These are phyloP conservation scores for Emydocephalus ijimae DNA, from an alignment of 2,113 vertebrate genomes.

Conservation along the genomic window DNA sequence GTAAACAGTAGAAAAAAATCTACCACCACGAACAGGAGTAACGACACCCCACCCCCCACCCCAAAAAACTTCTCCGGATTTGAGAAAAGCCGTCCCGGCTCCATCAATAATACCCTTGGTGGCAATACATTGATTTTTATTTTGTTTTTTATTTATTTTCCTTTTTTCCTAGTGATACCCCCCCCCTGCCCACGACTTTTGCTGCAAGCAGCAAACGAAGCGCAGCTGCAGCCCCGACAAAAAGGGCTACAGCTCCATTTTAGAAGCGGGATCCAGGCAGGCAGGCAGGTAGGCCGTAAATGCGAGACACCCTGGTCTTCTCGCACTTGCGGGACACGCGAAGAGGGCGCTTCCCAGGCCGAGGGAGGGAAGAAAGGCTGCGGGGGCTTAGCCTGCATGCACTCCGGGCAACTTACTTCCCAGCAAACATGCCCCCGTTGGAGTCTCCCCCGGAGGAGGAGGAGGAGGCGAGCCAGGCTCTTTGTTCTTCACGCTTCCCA, in stretches of 20 bases:
- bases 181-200: not conserved
- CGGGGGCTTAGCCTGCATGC: not conserved
- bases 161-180: not conserved
- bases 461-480: not conserved
- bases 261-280: not conserved
- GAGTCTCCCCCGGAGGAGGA: not conserved
- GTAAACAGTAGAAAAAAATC: not conserved
- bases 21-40: not conserved
- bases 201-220: not conserved
- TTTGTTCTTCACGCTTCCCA: not conserved
- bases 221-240: not conserved
- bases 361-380: no score
- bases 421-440: not conserved
- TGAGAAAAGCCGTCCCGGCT: not conserved
- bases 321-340: not conserved
- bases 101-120: not conserved
- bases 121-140: not conserved
- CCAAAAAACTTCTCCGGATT: not conserved
- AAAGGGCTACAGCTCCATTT: not conserved
- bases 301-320: not conserved
- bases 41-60: accelerated
- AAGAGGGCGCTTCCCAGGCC: no score
- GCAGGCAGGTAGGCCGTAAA: not conserved
- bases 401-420: not conserved
- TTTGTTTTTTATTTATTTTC: not conserved